These are phyloP conservation scores for Scrobipalpa costella DNA, from an alignment of 2,888 invertebrate species.

Conservation along the genomic window DNA sequence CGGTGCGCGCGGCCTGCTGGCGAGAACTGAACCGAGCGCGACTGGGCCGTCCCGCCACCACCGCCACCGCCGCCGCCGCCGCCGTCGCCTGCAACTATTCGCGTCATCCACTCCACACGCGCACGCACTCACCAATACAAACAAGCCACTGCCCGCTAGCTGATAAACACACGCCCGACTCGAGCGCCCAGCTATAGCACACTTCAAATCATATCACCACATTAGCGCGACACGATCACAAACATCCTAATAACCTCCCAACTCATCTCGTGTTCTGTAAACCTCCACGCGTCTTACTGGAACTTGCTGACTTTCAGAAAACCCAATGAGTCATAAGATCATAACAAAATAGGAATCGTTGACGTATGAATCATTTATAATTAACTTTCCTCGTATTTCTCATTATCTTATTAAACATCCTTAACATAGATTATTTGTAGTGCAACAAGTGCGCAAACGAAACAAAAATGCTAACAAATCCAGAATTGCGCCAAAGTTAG, in stretches of 20 bases:
- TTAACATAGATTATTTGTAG: not conserved
- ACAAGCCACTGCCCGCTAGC: constrained; percentile 57
- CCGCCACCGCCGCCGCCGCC: constrained; percentile 49
- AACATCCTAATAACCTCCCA: constrained; percentile 33
- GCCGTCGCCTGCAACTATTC: constrained; percentile 68
- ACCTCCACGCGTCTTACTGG: constrained; percentile 3
- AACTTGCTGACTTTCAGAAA: constrained; percentile 4
- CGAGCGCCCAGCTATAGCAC: constrained; percentile 46
- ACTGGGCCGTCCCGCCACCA: constrained; percentile 30
- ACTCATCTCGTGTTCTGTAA: not conserved
- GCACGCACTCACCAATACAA: constrained; percentile 74
- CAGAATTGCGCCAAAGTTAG: not conserved
- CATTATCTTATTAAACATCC: not conserved
- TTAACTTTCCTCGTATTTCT: not conserved
- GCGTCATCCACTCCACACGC: constrained; percentile 74
- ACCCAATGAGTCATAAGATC: constrained; percentile 1
- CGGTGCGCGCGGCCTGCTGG: constrained; percentile 62
- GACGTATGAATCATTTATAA: constrained; percentile 13
- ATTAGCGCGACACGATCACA: constrained; percentile 36
- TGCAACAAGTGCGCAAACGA: not conserved
- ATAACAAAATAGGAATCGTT: not conserved
- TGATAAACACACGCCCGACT: constrained; percentile 59
- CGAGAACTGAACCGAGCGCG: constrained; percentile 57
- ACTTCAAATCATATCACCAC: constrained; percentile 41
- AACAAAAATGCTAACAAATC: not conserved